A percentile compares a stretch with the other conserved stretches of the same genome.
Conservation (phyloP, 1,140 invertebrate species). For the Coptotermes formosanus region DNA sequence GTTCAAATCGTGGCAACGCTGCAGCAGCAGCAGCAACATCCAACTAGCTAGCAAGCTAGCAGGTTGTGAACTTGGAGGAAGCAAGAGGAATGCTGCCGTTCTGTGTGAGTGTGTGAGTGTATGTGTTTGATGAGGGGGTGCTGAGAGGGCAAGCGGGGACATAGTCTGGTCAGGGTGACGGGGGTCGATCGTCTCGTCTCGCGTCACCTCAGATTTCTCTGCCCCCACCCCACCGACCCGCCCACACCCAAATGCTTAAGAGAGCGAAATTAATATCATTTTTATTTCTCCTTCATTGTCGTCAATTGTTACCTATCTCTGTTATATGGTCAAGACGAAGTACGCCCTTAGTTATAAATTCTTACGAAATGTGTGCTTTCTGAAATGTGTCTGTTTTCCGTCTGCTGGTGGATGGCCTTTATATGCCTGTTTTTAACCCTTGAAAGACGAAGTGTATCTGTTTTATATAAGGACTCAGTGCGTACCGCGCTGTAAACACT, state of each 20-base stretch:
- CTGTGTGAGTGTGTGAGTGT: too few relatives aligned
- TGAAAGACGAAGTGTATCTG: too few relatives aligned
- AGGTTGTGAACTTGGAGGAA: conserved; percentile 9
- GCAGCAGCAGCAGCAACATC: neutral
- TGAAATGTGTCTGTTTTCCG: too few relatives aligned
- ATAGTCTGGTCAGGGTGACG: neutral
- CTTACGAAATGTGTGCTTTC: too few relatives aligned
- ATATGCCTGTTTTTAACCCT: too few relatives aligned
- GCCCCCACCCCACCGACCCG: neutral
- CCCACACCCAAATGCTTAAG: neutral
- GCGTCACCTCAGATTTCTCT: neutral
- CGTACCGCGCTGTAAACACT: too few relatives aligned
- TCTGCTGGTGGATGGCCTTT: too few relatives aligned
- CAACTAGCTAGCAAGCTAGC: neutral
- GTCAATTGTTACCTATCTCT: too few relatives aligned
- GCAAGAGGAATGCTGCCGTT: neutral
- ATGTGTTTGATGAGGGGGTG: neutral
- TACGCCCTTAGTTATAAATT: too few relatives aligned
- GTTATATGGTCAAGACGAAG: too few relatives aligned
- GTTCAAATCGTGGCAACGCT: conserved; percentile 7
- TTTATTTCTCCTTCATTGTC: too few relatives aligned
- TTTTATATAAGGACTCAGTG: too few relatives aligned
- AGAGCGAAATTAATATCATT: neutral
- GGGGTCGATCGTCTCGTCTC: neutral
- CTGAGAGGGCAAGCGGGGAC: neutral